A percentile compares a stretch with the other conserved stretches of the same genome.
Conservation (phyloP, 2,113 vertebrate species). For the Vidua macroura region DNA sequence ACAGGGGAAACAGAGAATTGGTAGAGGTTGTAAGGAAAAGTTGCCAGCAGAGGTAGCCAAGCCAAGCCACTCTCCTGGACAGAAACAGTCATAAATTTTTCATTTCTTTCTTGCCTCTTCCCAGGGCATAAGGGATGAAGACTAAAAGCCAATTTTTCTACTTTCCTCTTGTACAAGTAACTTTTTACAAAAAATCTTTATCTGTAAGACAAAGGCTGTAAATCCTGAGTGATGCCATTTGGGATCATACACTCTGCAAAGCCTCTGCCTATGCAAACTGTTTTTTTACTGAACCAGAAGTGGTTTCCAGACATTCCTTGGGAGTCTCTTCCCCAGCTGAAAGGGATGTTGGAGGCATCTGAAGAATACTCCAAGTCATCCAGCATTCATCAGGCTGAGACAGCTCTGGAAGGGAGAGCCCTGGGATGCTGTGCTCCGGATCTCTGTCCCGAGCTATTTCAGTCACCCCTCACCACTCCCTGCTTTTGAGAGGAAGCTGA, state of each 20-base stretch:
- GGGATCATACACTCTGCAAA: neutral
- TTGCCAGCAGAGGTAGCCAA: neutral
- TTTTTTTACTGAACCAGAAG: neutral
- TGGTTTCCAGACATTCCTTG: neutral
- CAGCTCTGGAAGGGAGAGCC: neutral
- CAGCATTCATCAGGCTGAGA: neutral
- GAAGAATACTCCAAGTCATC: neutral
- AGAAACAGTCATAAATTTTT: neutral
- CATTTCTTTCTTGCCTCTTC: neutral
- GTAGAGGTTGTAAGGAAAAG: neutral
- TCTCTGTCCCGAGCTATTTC: neutral
- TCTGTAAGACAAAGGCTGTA: neutral
- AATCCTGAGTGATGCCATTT: neutral
- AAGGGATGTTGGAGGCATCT: neutral
- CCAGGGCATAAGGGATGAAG: neutral
- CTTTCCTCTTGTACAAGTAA: neutral
- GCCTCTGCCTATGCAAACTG: neutral
- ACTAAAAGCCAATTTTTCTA: neutral
- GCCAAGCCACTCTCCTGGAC: neutral
- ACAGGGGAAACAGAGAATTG: neutral
- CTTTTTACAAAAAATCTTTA: neutral
- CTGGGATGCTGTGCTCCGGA: neutral
- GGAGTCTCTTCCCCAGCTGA: neutral
- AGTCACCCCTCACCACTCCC: neutral
- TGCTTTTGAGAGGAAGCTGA: neutral